phyloP scores from a whole-genome alignment of 2,113 vertebrate genomes.

The Festucalex cinctus region DNA sequence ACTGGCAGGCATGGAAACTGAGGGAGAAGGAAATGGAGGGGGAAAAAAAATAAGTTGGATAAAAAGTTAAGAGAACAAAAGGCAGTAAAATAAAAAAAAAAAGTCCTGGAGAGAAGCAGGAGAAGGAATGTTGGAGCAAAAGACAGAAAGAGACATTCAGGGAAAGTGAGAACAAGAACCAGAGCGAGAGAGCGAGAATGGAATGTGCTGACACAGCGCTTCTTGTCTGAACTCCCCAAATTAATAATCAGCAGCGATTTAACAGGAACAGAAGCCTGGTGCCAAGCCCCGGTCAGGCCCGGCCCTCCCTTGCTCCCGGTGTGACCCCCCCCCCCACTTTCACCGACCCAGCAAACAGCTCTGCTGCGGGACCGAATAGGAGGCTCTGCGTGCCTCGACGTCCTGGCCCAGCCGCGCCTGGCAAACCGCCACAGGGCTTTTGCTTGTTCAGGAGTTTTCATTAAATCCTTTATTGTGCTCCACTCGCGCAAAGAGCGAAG shows the following conservation, averaged over 20 bases:
- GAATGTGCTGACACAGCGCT: conserved; percentile 74
- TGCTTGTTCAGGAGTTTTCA: conserved; percentile 78
- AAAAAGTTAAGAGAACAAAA: conserved; percentile 22
- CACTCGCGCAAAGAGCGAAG: conserved; percentile 71
- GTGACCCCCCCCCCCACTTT: conserved; percentile 3
- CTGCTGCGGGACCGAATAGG: conserved; percentile 54
- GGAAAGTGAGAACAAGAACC: conserved; percentile 39
- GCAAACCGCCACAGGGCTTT: conserved; percentile 65
- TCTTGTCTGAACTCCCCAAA: conserved; percentile 74
- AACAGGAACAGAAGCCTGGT: conserved; percentile 63
- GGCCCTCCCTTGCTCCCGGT: conserved; percentile 39
- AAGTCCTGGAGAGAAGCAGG: conserved; percentile 15
- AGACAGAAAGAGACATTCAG: conserved; percentile 35
- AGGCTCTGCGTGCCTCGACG: conserved; percentile 39
- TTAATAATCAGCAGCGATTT: conserved; percentile 75
- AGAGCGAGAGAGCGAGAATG: conserved; percentile 26
- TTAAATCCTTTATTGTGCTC: conserved; percentile 77
- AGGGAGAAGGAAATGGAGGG: conserved; percentile 1
- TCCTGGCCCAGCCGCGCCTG: conserved; percentile 42
- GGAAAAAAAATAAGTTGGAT: background rate
- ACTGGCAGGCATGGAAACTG: conserved; percentile 31
- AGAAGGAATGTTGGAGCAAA: conserved; percentile 34
- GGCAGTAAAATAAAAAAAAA: conserved; percentile 7
- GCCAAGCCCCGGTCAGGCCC: conserved; percentile 59
- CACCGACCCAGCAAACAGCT: conserved; percentile 27